Evolutionary conservation across 2,888 invertebrate species (phyloP).

Genomic region (Helleia helle): DNA sequence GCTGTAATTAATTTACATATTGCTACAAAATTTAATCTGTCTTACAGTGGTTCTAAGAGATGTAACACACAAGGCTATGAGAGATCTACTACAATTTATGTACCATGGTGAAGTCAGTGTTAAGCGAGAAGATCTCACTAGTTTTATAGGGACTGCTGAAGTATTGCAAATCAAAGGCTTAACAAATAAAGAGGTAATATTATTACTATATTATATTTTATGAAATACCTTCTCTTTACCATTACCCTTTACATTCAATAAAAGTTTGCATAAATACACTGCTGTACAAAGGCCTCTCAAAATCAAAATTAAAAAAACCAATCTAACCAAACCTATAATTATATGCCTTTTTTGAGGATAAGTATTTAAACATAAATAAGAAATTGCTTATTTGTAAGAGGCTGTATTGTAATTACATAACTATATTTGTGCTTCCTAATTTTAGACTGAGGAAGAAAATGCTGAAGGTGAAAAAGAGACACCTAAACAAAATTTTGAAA

Average conservation of each 20-base stretch:
- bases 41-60: conserved; percentile 80
- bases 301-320: too few relatives aligned
- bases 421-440: too few relatives aligned
- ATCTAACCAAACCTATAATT: too few relatives aligned
- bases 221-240: too few relatives aligned
- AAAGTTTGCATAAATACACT: too few relatives aligned
- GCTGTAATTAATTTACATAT: neutral
- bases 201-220: too few relatives aligned
- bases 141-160: conserved; percentile 82
- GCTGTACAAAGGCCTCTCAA: too few relatives aligned
- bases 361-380: too few relatives aligned
- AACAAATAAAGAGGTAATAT: conserved; percentile 73
- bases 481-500: conserved; percentile 39
- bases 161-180: conserved; percentile 83
- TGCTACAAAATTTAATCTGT: neutral
- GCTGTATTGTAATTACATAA: too few relatives aligned
- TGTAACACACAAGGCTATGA: conserved; percentile 80
- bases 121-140: conserved; percentile 80
- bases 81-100: conserved; percentile 83
- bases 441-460: conserved; percentile 60
- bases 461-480: conserved; percentile 47
- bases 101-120: conserved; percentile 85
- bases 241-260: too few relatives aligned
- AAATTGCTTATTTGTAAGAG: too few relatives aligned
- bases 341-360: too few relatives aligned